A percentile compares a stretch with the other conserved stretches of the same genome.
Evolutionary conservation across 2,113 vertebrate species (phyloP).

Genomic region (Carettochelys insculpta): DNA sequence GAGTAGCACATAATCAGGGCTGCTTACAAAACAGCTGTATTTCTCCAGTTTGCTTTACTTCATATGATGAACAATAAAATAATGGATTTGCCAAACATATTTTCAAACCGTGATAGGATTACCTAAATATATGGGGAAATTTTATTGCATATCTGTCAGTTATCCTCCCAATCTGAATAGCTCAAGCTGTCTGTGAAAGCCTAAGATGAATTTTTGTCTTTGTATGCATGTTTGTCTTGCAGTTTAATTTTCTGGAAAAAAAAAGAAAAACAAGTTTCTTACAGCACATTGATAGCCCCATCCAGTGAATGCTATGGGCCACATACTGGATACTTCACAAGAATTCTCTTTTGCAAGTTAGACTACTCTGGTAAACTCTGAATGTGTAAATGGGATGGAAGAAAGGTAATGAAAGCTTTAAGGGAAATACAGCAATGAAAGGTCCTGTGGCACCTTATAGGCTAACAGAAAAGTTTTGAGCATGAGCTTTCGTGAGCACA

Average conservation of each 20-base stretch:
- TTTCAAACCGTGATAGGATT: neutral
- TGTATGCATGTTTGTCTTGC: neutral
- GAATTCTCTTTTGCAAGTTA: too few relatives aligned
- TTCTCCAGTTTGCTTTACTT: neutral
- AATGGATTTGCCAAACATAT: neutral
- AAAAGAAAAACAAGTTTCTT: neutral
- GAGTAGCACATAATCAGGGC: neutral
- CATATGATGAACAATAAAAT: neutral
- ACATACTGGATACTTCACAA: neutral
- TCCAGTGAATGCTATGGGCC: neutral
- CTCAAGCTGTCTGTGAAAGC: neutral
- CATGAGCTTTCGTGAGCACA: too few relatives aligned
- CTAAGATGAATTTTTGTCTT: neutral
- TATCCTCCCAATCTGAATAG: neutral
- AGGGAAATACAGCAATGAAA: too few relatives aligned
- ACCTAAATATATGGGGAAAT: neutral
- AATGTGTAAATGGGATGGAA: too few relatives aligned
- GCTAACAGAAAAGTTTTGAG: too few relatives aligned
- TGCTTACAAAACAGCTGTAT: neutral
- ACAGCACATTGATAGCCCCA: neutral
- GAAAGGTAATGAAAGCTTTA: too few relatives aligned
- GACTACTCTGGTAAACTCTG: too few relatives aligned
- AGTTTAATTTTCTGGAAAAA: neutral
- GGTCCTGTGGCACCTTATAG: too few relatives aligned
- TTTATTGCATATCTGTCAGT: neutral